Evolutionary conservation across 2,888 invertebrate species (phyloP).

Genomic region (Anorthoa munda): DNA sequence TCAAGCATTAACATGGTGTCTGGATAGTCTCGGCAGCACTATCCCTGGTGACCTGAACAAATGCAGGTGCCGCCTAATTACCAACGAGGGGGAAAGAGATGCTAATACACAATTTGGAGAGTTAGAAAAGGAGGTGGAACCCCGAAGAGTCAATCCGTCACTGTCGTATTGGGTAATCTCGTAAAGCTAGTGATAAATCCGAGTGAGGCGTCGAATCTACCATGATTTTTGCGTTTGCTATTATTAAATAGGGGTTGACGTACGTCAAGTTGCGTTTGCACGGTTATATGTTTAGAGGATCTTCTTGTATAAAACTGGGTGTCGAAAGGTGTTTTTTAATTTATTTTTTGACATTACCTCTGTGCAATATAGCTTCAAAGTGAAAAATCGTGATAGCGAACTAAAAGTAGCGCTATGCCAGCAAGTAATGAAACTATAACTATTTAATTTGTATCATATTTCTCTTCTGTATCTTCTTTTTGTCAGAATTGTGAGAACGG

Average conservation of each 20-base stretch:
- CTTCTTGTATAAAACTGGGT: not conserved
- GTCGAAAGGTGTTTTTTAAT: not conserved
- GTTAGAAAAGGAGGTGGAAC: slow-evolving; percentile 74
- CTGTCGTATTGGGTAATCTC: slow-evolving; percentile 89
- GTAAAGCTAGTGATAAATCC: slow-evolving; percentile 88
- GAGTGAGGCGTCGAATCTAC: slow-evolving; percentile 76
- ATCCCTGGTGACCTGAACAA: slow-evolving; percentile 85
- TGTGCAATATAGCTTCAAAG: not conserved
- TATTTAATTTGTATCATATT: too few relatives aligned
- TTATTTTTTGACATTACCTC: not conserved
- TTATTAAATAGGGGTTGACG: slow-evolving; percentile 80
- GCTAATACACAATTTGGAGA: slow-evolving; percentile 53
- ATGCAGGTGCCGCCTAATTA: slow-evolving; percentile 89
- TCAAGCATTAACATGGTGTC: slow-evolving; percentile 84
- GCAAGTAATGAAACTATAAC: too few relatives aligned
- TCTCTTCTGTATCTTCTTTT: too few relatives aligned
- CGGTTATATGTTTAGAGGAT: slow-evolving; percentile 42
- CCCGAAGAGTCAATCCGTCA: slow-evolving; percentile 87
- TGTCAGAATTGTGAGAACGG: too few relatives aligned
- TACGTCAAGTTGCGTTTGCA: slow-evolving; percentile 70
- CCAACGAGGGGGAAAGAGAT: slow-evolving; percentile 74
- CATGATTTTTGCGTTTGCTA: slow-evolving; percentile 84
- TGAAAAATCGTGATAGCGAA: not conserved
- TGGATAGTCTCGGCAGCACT: slow-evolving; percentile 84
- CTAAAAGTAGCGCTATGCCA: not conserved